Evolutionary conservation across 2,113 vertebrate genomes (phyloP).

Genomic region (Cyanistes caeruleus): DNA sequence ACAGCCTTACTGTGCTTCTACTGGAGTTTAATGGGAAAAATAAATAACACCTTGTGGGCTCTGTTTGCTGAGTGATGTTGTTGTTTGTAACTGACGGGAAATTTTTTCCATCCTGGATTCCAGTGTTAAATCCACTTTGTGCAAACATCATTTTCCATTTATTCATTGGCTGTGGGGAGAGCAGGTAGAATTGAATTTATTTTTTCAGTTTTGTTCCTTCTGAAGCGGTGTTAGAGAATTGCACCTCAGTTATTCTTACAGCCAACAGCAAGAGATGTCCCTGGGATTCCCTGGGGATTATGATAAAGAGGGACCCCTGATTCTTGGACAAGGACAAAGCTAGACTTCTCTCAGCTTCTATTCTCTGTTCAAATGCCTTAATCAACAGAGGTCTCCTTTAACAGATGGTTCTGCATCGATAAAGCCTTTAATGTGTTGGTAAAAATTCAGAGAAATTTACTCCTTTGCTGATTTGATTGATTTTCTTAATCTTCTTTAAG

Average conservation of each 20-base stretch:
- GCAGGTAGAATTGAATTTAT: not conserved
- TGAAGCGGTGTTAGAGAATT: not conserved
- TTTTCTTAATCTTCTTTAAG: constrained; percentile 29
- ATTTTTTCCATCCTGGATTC: not conserved
- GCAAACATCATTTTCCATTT: constrained; percentile 1
- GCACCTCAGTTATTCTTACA: not conserved
- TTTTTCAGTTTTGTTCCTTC: not conserved
- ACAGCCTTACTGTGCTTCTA: not conserved
- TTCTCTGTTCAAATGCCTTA: not conserved
- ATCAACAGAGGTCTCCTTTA: not conserved
- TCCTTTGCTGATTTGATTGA: constrained; percentile 15
- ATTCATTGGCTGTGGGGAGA: not conserved
- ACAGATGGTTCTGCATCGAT: not conserved
- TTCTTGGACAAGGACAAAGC: not conserved
- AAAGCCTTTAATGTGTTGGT: not conserved
- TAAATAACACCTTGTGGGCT: constrained; percentile 24
- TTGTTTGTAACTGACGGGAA: not conserved
- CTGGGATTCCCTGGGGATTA: not conserved
- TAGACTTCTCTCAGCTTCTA: not conserved
- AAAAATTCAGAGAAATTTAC: not conserved
- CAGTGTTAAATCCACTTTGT: constrained; percentile 30
- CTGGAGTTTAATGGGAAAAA: constrained; percentile 22
- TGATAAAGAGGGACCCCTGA: not conserved
- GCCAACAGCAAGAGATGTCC: not conserved
- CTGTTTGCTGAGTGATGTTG: constrained; percentile 16